A percentile compares a stretch with the other conserved stretches of the same genome.
Conservation (phyloP, 2,888 invertebrate genomes). For the Callimorpha dominula region DNA sequence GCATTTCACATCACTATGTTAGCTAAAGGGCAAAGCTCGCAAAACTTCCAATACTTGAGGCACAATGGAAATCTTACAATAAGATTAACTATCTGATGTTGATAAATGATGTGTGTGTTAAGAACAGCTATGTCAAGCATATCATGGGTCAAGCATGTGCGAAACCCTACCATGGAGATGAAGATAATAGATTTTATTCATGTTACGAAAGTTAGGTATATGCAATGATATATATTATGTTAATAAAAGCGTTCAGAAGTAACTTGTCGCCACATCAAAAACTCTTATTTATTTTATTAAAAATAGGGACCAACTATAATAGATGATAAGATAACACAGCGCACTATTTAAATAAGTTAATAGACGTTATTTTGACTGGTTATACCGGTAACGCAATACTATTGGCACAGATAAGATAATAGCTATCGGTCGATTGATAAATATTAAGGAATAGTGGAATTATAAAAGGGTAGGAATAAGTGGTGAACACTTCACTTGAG, state of each 20-base stretch:
- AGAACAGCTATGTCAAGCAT: slow-evolving; percentile 24
- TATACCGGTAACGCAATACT: no score
- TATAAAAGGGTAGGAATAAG: no score
- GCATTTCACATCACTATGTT: not conserved
- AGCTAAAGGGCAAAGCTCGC: slow-evolving; percentile 13
- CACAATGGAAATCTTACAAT: slow-evolving; percentile 51
- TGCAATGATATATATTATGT: not conserved
- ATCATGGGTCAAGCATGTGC: slow-evolving; percentile 44
- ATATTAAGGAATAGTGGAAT: no score
- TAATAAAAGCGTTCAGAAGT: slow-evolving; percentile 8
- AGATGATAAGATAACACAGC: no score
- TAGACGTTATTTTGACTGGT: no score
- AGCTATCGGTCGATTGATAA: no score
- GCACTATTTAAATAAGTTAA: no score
- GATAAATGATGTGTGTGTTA: slow-evolving; percentile 47
- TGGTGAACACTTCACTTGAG: no score
- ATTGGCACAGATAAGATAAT: no score
- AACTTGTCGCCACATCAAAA: no score
- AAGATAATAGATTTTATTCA: slow-evolving; percentile 16
- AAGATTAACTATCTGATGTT: slow-evolving; percentile 53
- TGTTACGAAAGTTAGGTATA: slow-evolving; percentile 11
- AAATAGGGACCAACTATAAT: no score
- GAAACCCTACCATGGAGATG: slow-evolving; percentile 17
- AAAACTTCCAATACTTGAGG: slow-evolving; percentile 25
- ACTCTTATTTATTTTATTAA: no score